These are phyloP conservation scores for Petrocephalus microphthalmus DNA, from an alignment of 2,113 vertebrate species.

Conservation along the genomic window DNA sequence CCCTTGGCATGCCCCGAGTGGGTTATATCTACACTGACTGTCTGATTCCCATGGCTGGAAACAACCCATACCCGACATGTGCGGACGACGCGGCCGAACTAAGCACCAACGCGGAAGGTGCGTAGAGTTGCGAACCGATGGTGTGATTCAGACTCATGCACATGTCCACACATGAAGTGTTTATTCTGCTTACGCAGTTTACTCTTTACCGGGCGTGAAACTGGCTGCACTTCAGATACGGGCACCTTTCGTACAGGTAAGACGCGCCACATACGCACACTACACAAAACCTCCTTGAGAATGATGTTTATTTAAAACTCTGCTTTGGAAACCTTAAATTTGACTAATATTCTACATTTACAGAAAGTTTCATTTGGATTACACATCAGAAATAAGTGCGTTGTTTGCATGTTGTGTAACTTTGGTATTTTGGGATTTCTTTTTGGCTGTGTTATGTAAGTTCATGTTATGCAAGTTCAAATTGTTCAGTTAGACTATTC, in stretches of 20 bases:
- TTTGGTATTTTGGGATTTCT: background rate
- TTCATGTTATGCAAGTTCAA: background rate
- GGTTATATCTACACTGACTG: conserved; percentile 88
- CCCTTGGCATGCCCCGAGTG: conserved; percentile 71
- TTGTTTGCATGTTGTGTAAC: background rate
- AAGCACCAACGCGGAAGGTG: conserved; percentile 86
- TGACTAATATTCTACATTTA: background rate
- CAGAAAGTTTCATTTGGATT: background rate
- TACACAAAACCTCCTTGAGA: background rate
- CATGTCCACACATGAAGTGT: background rate
- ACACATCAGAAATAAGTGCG: background rate
- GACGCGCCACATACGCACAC: conserved; percentile 19
- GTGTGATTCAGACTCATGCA: background rate
- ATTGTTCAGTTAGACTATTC: background rate
- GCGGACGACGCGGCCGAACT: conserved; percentile 69
- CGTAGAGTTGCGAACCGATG: conserved; percentile 18
- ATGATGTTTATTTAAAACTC: background rate
- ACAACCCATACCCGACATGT: conserved; percentile 77
- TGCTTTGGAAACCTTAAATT: background rate
- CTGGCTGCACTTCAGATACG: conserved; percentile 86
- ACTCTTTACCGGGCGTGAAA: conserved; percentile 67
- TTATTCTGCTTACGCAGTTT: conserved; percentile 66
- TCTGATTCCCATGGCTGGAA: conserved; percentile 87
- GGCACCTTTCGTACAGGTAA: conserved; percentile 84
- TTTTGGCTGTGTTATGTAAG: background rate